phyloP scores from a whole-genome alignment of 2,888 invertebrate genomes.

The Kuschelorhynchus macadamiae region DNA sequence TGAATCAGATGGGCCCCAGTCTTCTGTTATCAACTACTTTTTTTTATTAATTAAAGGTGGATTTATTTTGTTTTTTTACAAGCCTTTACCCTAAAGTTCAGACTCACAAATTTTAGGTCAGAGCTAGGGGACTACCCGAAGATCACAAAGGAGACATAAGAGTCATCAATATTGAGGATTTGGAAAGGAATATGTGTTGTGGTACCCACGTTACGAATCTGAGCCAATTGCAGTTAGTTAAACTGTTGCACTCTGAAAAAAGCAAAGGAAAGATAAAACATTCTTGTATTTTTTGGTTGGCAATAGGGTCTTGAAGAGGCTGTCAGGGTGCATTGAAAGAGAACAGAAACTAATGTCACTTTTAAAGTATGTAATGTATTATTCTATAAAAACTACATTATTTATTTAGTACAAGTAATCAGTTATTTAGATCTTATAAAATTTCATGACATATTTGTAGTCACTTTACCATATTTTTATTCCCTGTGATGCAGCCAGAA shows the following conservation, averaged over 20 bases:
- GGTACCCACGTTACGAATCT: slow-evolving; percentile 88
- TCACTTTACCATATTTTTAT: too few relatives aligned
- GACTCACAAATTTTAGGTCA: slow-evolving; percentile 73
- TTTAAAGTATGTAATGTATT: slow-evolving; percentile 75
- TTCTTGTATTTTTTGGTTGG: slow-evolving; percentile 82
- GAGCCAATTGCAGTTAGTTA: slow-evolving; percentile 77
- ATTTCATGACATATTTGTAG: too few relatives aligned
- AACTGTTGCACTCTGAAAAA: slow-evolving; percentile 79
- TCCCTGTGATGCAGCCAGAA: too few relatives aligned
- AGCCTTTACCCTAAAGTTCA: too few relatives aligned
- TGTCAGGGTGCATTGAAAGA: slow-evolving; percentile 75
- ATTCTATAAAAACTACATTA: too few relatives aligned
- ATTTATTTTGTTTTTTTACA: too few relatives aligned
- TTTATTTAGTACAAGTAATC: neutral
- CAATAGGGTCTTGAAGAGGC: slow-evolving; percentile 75
- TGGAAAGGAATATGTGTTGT: slow-evolving; percentile 89
- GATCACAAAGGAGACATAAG: slow-evolving; percentile 84
- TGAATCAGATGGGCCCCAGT: too few relatives aligned
- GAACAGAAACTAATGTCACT: slow-evolving; percentile 78
- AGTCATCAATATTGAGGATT: slow-evolving; percentile 81
- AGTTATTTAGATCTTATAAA: too few relatives aligned
- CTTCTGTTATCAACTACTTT: too few relatives aligned
- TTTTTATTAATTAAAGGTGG: too few relatives aligned
- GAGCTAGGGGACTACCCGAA: slow-evolving; percentile 82
- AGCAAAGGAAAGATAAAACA: slow-evolving; percentile 78